These are phyloP conservation scores for Listrodromus nycthemerus DNA, from an alignment of 2,888 invertebrate genomes.

Conservation along the genomic window DNA sequence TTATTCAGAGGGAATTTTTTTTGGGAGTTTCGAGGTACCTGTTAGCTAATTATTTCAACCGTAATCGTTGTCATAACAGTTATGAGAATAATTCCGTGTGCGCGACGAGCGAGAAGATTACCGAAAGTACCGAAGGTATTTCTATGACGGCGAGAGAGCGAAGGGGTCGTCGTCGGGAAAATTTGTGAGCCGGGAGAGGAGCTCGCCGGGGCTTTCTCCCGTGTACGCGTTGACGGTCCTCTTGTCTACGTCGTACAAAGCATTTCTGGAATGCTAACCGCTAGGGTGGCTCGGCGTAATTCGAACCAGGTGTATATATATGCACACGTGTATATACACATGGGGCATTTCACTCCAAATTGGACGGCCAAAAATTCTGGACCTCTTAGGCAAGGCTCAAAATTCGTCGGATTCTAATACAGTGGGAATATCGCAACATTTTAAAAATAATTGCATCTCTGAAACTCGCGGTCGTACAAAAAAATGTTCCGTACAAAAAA, in stretches of 20 bases:
- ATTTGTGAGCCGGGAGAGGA: conserved; percentile 44
- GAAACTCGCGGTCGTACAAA: no score
- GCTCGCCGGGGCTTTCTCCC: neutral
- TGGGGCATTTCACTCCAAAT: no score
- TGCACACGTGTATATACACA: neutral
- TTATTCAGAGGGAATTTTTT: neutral
- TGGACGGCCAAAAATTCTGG: no score
- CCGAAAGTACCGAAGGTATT: conserved; percentile 53
- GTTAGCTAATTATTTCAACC: neutral
- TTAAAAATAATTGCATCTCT: no score
- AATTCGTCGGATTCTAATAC: neutral
- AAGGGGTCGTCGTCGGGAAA: conserved; percentile 26
- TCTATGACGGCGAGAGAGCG: conserved; percentile 48
- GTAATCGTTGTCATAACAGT: neutral
- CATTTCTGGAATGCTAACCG: conserved; percentile 62
- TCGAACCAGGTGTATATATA: conserved; percentile 31
- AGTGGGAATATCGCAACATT: no score
- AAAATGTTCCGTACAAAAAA: no score
- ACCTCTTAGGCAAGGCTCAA: no score
- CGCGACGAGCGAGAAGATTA: neutral
- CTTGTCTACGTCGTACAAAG: conserved; percentile 46
- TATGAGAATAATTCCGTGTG: neutral
- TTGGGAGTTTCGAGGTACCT: neutral
- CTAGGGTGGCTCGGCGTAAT: conserved; percentile 59
- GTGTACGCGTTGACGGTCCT: conserved; percentile 32